Base-by-base conservation (phyloP, 2,113 vertebrate species). In the Maccullochella peelii region DNA sequence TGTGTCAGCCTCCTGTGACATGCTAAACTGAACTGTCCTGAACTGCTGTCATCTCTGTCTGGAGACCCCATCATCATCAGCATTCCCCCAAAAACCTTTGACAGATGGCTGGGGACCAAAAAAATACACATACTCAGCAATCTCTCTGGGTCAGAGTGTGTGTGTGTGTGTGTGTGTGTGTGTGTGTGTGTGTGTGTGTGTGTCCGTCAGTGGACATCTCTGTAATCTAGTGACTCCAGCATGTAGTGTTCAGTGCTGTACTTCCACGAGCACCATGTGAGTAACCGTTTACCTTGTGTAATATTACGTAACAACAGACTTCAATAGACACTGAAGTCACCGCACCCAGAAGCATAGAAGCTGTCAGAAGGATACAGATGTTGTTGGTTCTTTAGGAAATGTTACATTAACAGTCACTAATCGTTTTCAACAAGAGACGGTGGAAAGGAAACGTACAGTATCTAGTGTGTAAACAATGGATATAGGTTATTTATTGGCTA, bases 31-130 rank as follows among this genome's bases (percentile, higher is more conserved):
- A 91, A 82, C 73, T 80, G 77, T 87, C 40, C 61, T 88, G 86
- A 91, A 71, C 86, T 89, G 84, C 87, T 89, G 79, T 90, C 85
- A 87, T 88, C 80, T 77, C 62, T 87, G 87, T 84, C 86, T 79
- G 52, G 89, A 91, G 90, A 87, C 84, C 66, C 70, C 82, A 84
- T 89, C 86, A 89, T 89, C 86, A 83, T 84, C 88, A 86, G 62
- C 44, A 82, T 79, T 54, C 71, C 62, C 80, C 83, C 82, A 74
- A 92, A 92, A 90, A 89, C 74, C 73, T 86, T 79, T 73, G 86
- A 93, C 88, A 92, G 88, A 89, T 80, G 77, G 69, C 87, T 16
- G 0, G 74, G 72, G 86, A 92, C 75, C 69, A 75, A 42, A 80
- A 68, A 62, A 72, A 66, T 36, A 15, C 61, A 80, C 74, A 63